A percentile compares a stretch with the other conserved stretches of the same genome.
Conservation (phyloP, 2,888 invertebrate genomes). For the Noctua janthe region DNA sequence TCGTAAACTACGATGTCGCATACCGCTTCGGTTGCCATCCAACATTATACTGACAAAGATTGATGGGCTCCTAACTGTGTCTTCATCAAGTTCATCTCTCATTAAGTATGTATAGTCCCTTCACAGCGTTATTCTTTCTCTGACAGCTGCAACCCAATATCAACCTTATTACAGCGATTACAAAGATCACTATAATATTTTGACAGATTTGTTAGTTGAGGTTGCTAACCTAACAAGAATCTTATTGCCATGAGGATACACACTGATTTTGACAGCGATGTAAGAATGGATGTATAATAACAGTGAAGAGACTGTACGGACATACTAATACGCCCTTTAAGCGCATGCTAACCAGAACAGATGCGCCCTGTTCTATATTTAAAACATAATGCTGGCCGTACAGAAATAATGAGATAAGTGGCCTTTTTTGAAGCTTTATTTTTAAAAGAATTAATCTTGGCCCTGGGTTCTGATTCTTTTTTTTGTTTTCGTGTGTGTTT, state of each 20-base stretch:
- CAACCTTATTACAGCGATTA: fast-evolving
- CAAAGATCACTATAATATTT: background rate
- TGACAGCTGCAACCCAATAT: background rate
- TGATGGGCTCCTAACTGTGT: constrained; percentile 80
- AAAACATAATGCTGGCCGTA: constrained; percentile 60
- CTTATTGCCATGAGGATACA: background rate
- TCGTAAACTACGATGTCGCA: constrained; percentile 62
- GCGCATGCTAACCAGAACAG: constrained; percentile 64
- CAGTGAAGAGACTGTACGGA: constrained; percentile 33
- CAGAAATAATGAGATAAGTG: constrained; percentile 67
- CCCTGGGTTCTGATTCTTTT: constrained; percentile 36
- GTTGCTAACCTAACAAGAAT: no score
- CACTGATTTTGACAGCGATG: background rate
- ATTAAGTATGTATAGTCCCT: constrained; percentile 75
- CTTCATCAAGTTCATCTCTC: constrained; percentile 82
- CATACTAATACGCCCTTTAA: constrained; percentile 53
- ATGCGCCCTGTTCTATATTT: constrained; percentile 66
- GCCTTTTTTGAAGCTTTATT: constrained; percentile 55
- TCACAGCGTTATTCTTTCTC: background rate
- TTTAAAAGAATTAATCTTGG: constrained; percentile 60
- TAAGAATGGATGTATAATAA: background rate
- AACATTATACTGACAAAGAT: constrained; percentile 73
- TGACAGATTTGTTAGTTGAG: background rate
- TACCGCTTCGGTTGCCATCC: constrained; percentile 63
- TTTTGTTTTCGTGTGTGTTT: constrained; percentile 47